phyloP scores from a whole-genome alignment of 2,888 invertebrate species.

The Myopa tessellatipennis region DNA sequence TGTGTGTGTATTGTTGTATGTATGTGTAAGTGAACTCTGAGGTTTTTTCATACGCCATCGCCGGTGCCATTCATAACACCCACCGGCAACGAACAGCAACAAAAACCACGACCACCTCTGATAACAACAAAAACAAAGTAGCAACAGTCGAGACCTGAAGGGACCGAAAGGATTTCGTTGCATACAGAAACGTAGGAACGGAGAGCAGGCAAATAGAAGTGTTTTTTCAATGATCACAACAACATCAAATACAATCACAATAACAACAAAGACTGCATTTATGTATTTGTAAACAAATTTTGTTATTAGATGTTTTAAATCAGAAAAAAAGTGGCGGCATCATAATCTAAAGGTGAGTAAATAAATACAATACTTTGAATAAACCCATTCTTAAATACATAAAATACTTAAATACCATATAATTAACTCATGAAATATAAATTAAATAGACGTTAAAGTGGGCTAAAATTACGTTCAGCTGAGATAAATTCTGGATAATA shows the following conservation, averaged over 20 bases:
- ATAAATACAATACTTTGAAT: background rate
- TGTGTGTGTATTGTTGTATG: conserved; percentile 21
- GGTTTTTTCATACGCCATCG: conserved; percentile 7
- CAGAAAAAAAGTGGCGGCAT: background rate
- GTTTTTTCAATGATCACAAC: background rate
- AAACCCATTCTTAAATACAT: no score
- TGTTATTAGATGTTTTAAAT: conserved; percentile 1
- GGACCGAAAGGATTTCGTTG: conserved; percentile 7
- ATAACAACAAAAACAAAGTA: conserved; percentile 21
- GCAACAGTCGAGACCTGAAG: conserved; percentile 26
- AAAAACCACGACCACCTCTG: background rate
- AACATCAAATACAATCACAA: conserved; percentile 5
- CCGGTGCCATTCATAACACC: conserved; percentile 8
- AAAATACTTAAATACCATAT: no score
- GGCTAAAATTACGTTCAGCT: no score
- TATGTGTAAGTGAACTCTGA: background rate
- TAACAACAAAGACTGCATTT: conserved; percentile 31
- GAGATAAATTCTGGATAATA: no score
- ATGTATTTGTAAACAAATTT: background rate
- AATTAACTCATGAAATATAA: no score
- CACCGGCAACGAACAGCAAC: conserved; percentile 1
- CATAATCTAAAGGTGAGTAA: conserved; percentile 8
- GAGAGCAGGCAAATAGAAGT: background rate
- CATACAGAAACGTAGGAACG: background rate
- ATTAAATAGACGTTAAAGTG: no score